Percentiles rank a stretch among this genome's conserved stretches.
Evolutionary conservation across 1,140 invertebrate species (phyloP).

Genomic region (Melitaea cinxia): DNA sequence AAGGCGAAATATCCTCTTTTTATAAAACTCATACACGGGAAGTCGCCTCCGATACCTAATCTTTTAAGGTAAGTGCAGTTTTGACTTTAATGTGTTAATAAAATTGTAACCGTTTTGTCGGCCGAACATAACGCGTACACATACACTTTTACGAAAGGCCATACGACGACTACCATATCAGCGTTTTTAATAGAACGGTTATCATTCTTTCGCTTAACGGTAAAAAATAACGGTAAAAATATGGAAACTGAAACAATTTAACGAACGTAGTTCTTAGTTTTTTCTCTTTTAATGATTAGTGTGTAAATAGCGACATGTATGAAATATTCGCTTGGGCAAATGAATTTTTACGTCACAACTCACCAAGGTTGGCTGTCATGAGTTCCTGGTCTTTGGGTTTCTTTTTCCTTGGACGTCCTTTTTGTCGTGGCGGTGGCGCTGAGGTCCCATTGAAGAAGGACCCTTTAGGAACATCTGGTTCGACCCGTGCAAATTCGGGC

Average conservation of each 20-base stretch:
- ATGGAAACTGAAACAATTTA: background rate
- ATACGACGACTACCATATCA: background rate
- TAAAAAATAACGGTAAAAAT: constrained; percentile 1
- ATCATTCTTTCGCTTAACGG: background rate
- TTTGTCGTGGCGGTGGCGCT: constrained; percentile 89
- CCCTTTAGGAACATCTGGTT: constrained; percentile 89
- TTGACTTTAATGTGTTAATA: constrained; percentile 81
- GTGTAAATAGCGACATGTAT: background rate
- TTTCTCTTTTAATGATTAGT: background rate
- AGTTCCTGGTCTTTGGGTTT: constrained; percentile 93
- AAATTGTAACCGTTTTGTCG: constrained; percentile 78
- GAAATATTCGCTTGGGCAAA: constrained; percentile 17
- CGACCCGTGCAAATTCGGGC: constrained; percentile 81
- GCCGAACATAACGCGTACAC: constrained; percentile 43
- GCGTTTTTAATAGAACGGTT: background rate
- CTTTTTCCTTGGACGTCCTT: constrained; percentile 95
- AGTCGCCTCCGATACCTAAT: constrained; percentile 69
- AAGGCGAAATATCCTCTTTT: constrained; percentile 59
- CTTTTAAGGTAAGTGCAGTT: constrained; percentile 75
- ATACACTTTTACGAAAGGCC: background rate
- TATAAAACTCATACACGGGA: constrained; percentile 70
- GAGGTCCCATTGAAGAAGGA: constrained; percentile 82
- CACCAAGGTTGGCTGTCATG: constrained; percentile 92
- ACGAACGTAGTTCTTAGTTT: background rate
- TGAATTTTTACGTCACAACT: constrained; percentile 61